Evolutionary conservation across 2,113 vertebrate species (phyloP), one percentile per base, ranked within the genome.

Genomic region (Arvicanthis niloticus): DNA sequence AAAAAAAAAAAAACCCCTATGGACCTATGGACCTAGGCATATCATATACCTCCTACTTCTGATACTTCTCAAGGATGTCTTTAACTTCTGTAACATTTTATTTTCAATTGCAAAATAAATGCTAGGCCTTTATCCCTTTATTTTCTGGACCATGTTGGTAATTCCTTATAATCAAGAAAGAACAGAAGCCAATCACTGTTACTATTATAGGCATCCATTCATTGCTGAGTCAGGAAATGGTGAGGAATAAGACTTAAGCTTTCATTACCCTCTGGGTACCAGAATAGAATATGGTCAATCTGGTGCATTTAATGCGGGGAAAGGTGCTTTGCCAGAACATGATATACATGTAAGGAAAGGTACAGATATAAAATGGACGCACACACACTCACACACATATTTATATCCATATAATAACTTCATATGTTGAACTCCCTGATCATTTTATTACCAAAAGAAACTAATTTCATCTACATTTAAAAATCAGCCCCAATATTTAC

Each of bases 401-500:
- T 53, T 37, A 73, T 2, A 58, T 10, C 22, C 67, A 68, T 76
- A 42, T 16, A 37, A 89, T 77, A 31, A 84, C 21, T 53, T 62
- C 62, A 12, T 67, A 89, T 60, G 48, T 5, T 65, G 15, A 84
- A 80, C 58, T 84, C 9, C 1, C 3, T 65, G n/a, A 91, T 21
- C 16, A 70, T 58, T 84, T 91, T 70, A 11, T 91, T 93, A 81
- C 51, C 89, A 76, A 40, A 80, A 95, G 87, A 73, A 40, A 31
- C 24, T 31, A 7, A 95, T 24, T 21, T 7, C n/a, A 51, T 60
- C 42, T 53, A 91, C 42, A 24, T 45, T 65, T 89, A 42, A 45
- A 96, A 81, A 87, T 26, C 8, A 16, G 68, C n/a, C 91, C 40
- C 89, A 92, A 62, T 92, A 91, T 95, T 96, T 96, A 92, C 16